phyloP scores from a whole-genome alignment of 1,140 invertebrate species.

The Scaptomyza graminum region DNA sequence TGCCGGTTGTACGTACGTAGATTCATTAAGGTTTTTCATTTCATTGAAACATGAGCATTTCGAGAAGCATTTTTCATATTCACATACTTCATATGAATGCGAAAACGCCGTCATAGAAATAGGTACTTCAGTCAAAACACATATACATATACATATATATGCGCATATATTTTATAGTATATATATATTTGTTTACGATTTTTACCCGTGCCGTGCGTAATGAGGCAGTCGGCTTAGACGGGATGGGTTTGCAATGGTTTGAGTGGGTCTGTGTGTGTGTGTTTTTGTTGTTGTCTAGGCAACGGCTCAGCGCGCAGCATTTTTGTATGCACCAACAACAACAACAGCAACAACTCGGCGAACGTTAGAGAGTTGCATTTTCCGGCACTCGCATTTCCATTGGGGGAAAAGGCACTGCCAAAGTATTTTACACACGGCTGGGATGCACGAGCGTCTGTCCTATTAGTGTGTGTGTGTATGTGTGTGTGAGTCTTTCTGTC shows the following conservation, averaged over 20 bases:
- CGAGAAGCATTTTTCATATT: conserved; percentile 42
- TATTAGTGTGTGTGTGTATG: neutral
- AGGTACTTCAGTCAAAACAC: conserved; percentile 4
- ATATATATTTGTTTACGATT: conserved; percentile 30
- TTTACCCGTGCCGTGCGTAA: conserved; percentile 38
- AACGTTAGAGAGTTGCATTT: conserved; percentile 51
- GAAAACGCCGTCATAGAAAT: conserved; percentile 39
- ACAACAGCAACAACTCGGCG: conserved; percentile 6
- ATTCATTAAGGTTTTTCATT: conserved; percentile 65
- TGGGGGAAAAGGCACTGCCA: conserved; percentile 44
- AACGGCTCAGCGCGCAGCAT: conserved; percentile 40
- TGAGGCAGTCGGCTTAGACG: conserved; percentile 51
- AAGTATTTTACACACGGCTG: conserved; percentile 52
- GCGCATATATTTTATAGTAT: conserved; percentile 4
- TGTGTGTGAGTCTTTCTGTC: neutral
- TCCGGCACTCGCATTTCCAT: conserved; percentile 58
- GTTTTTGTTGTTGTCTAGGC: conserved; percentile 45
- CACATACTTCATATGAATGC: conserved; percentile 30
- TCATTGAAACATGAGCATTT: conserved; percentile 56
- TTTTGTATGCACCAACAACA: conserved; percentile 35
- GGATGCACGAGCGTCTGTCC: conserved; percentile 12
- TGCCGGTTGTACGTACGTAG: conserved; percentile 19
- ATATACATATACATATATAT: too few relatives aligned
- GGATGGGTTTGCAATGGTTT: conserved; percentile 25
- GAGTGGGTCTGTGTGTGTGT: conserved; percentile 15